Conservation (phyloP, 2,888 invertebrate genomes). For the Thumatha senex region DNA sequence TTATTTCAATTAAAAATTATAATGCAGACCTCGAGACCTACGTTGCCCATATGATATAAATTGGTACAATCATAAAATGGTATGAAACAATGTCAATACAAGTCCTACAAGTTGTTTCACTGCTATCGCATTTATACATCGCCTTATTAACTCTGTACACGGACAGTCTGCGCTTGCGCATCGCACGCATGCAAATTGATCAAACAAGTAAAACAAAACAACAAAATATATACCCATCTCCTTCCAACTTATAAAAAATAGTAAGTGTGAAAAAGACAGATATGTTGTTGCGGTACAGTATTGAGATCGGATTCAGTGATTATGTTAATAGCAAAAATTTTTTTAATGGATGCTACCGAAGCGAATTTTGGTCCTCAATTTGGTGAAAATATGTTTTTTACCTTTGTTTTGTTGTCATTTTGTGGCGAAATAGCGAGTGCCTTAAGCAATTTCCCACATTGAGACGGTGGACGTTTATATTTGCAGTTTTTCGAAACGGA, state of each 20-base stretch:
- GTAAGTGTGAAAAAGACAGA: conserved; percentile 27
- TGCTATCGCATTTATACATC: conserved; percentile 58
- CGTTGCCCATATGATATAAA: conserved; percentile 1
- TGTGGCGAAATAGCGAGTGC: conserved; percentile 14
- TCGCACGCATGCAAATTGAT: conserved; percentile 58
- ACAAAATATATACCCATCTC: conserved; percentile 32
- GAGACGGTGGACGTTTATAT: conserved; percentile 20
- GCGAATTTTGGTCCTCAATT: conserved; percentile 36
- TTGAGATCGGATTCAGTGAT: conserved; percentile 20
- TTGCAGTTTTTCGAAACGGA: conserved; percentile 1
- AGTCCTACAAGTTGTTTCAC: conserved; percentile 41
- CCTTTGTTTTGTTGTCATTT: neutral
- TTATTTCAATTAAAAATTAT: neutral
- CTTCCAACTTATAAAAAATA: conserved; percentile 18
- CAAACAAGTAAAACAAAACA: conserved; percentile 26
- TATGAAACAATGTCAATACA: conserved; percentile 41
- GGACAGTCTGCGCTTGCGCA: conserved; percentile 41
- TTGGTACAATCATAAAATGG: conserved; percentile 21
- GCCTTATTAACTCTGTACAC: conserved; percentile 58
- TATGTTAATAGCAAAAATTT: conserved; percentile 38
- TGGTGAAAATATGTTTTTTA: conserved; percentile 15
- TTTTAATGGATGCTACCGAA: conserved; percentile 41
- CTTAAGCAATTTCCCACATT: conserved; percentile 29
- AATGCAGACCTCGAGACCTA: neutral
- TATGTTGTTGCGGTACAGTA: conserved; percentile 9